These are phyloP conservation scores for Acipenser transmontanus DNA, from an alignment of 2,797 vertebrate species.

Conservation along the genomic window DNA sequence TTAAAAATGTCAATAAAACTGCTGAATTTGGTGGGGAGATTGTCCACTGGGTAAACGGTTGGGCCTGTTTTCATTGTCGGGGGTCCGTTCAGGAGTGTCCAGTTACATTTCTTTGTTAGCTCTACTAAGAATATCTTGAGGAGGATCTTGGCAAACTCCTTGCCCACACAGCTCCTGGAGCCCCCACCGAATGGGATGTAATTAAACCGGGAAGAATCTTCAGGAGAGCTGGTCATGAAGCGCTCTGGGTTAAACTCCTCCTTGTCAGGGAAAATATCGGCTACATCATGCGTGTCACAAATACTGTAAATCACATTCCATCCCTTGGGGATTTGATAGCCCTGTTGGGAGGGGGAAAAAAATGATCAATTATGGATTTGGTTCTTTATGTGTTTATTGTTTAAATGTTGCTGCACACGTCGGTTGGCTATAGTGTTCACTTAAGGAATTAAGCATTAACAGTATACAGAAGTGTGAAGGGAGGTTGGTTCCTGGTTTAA, in stretches of 20 bases:
- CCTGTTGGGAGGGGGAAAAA: constrained; percentile 52
- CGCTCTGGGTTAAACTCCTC: constrained; percentile 90
- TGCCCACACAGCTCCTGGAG: constrained; percentile 90
- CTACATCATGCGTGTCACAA: constrained; percentile 89
- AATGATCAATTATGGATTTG: background rate
- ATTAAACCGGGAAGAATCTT: constrained; percentile 80
- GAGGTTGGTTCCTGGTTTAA: too few relatives aligned
- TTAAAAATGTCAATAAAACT: constrained; percentile 61
- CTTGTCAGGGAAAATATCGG: constrained; percentile 85
- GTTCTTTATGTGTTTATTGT: constrained; percentile 3
- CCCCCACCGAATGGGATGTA: constrained; percentile 96
- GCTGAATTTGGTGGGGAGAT: constrained; percentile 87
- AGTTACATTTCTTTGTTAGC: constrained; percentile 80
- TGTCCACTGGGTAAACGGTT: constrained; percentile 88
- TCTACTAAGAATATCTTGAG: constrained; percentile 92
- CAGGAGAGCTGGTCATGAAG: constrained; percentile 65
- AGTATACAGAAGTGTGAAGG: too few relatives aligned
- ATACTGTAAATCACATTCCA: constrained; percentile 99
- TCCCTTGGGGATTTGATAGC: constrained; percentile 95
- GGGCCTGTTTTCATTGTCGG: constrained; percentile 93
- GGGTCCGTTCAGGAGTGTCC: constrained; percentile 86
- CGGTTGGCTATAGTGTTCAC: too few relatives aligned
- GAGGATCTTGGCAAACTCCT: constrained; percentile 92
- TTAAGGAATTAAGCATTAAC: too few relatives aligned
- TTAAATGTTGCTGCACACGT: background rate